Percentiles rank a stretch among this genome's conserved stretches.
Evolutionary conservation across 2,113 vertebrate species (phyloP).

Genomic region (Capra hircus): DNA sequence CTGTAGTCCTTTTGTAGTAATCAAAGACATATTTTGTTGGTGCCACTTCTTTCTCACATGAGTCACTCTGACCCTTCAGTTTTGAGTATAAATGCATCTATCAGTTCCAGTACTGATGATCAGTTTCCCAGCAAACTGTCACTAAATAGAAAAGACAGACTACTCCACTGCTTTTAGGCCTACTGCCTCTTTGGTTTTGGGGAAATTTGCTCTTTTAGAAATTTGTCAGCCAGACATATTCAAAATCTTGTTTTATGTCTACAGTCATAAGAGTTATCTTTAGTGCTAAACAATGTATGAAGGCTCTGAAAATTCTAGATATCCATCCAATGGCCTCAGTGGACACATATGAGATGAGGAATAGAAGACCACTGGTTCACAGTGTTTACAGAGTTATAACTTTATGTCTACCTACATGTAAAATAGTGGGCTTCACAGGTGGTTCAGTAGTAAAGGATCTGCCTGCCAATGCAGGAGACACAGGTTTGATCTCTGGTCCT

Average conservation of each 20-base stretch:
- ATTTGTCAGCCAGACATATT: neutral
- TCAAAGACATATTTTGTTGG: neutral
- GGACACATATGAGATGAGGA: neutral
- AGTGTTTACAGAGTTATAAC: neutral
- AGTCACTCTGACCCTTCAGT: neutral
- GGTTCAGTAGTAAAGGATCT: neutral
- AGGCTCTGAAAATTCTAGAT: neutral
- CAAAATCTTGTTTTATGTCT: neutral
- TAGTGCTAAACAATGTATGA: neutral
- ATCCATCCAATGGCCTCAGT: neutral
- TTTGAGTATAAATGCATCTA: neutral
- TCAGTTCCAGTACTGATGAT: neutral
- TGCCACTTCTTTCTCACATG: neutral
- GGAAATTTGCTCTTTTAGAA: neutral
- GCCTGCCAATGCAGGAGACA: neutral
- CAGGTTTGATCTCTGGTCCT: neutral
- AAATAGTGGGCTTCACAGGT: neutral
- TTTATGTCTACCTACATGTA: neutral
- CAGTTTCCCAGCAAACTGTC: neutral
- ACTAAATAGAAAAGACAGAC: neutral
- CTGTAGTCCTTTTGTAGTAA: neutral
- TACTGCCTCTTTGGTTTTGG: neutral
- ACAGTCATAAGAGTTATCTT: neutral
- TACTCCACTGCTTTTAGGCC: neutral
- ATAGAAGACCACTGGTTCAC: neutral